Evolutionary conservation across 2,797 vertebrate genomes (phyloP), one percentile per base, ranked within the genome.

Genomic region (Lemur catta): DNA sequence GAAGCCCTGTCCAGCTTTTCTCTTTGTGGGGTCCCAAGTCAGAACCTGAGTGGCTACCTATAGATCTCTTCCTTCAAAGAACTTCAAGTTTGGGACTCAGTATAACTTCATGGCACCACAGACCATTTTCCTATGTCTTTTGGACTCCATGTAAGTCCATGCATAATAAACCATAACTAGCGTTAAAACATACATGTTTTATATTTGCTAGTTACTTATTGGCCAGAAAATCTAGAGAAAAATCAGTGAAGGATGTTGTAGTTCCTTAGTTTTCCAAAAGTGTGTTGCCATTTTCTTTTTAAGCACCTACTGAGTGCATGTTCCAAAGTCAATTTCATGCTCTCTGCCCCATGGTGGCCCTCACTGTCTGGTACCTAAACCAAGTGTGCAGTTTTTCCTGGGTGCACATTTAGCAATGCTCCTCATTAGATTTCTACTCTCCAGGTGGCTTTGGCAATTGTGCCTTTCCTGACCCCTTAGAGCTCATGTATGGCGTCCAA

Each of bases 171-270:
- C 15, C 33, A 65, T 30, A 52, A 30, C 24, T 48, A 50, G 38
- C 24, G 48, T 88, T 57, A 57, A 43, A 79, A 9, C 28, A 9
- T 35, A 26, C 38, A 0, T 10, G 1, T 46, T 80, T 96, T 94
- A 9, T 76, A 50, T 61, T 90, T 79, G 38, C 46, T 35, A 48
- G 57, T 67, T 63, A 74, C 55, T 12, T 43, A 2, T 43, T 59
- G 14, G 75, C n/a, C 41, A 82, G 93, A 75, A 52, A 87, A 57
- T 38, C 26, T 82, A 72, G 80, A 72, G 55, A 76, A 89, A 75
- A 69, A 72, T 63, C 71, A 79, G 15, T 55, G n/a, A 84, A n/a
- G 22, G 38, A 7, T 79, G 7, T 46, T 48, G 2, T n/a, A 35
- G 26, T 14, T 74, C 43, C 28, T 82, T 6, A n/a, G 22, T 50